Conservation (phyloP, 2,113 vertebrate genomes). For the Myotis lucifugus region DNA sequence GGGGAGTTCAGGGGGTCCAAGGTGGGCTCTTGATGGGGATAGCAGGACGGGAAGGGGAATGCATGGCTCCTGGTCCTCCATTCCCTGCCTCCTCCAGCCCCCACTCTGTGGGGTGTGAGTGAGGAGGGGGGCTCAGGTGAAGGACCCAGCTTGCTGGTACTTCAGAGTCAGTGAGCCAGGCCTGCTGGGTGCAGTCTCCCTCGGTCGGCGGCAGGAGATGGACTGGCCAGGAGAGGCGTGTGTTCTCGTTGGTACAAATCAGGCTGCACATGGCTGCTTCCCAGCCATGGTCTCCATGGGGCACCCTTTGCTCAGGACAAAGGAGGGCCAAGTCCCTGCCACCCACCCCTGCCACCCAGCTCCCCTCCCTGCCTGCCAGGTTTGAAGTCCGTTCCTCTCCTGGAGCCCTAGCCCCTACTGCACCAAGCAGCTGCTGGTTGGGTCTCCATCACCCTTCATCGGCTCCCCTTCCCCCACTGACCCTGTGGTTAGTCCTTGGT, state of each 20-base stretch:
- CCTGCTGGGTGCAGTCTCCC: neutral
- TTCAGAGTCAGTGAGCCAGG: neutral
- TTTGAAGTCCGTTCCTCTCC: neutral
- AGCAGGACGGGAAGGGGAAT: neutral
- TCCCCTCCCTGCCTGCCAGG: neutral
- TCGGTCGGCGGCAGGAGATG: neutral
- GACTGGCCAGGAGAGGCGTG: neutral
- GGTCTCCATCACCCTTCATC: neutral
- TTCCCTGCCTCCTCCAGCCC: neutral
- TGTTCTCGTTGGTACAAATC: neutral
- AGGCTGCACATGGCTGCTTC: neutral
- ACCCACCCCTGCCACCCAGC: neutral
- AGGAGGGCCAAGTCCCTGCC: neutral
- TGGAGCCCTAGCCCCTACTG: neutral
- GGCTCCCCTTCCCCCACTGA: neutral
- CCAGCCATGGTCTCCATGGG: neutral
- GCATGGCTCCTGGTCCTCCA: neutral
- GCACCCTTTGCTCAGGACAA: neutral
- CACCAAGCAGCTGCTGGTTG: neutral
- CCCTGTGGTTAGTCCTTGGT: neutral
- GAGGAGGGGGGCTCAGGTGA: neutral
- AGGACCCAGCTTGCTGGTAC: neutral
- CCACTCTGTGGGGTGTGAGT: neutral
- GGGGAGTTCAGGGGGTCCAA: neutral
- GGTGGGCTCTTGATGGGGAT: neutral